phyloP scores from a whole-genome alignment of 2,888 invertebrate genomes.

The Spodoptera exigua region DNA sequence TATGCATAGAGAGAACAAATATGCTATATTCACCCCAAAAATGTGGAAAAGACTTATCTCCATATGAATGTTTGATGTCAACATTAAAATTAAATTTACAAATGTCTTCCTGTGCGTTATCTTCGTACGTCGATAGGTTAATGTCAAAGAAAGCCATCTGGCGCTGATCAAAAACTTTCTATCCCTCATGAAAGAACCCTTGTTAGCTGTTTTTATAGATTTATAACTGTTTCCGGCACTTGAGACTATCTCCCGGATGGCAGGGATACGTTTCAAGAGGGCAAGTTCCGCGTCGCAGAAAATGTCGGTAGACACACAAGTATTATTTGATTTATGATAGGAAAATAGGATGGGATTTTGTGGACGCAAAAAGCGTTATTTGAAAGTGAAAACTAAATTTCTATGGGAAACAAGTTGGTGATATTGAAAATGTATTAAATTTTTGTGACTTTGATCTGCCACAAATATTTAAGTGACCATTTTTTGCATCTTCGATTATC shows the following conservation, averaged over 20 bases:
- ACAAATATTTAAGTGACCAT: too few species aligned
- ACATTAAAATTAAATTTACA: constrained; percentile 19
- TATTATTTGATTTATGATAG: constrained; percentile 55
- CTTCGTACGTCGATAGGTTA: constrained; percentile 30
- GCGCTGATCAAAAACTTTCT: constrained; percentile 52
- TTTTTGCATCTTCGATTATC: too few species aligned
- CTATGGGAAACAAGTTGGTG: too few species aligned
- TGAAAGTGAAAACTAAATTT: constrained; percentile 13
- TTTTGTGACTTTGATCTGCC: too few species aligned
- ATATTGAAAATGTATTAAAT: background rate
- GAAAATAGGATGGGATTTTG: constrained; percentile 10
- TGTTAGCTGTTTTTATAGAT: constrained; percentile 73
- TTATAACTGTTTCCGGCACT: constrained; percentile 77
- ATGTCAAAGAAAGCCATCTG: constrained; percentile 53
- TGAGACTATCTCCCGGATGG: constrained; percentile 76
- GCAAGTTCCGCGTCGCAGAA: constrained; percentile 57
- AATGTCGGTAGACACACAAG: constrained; percentile 21
- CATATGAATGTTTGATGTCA: constrained; percentile 5
- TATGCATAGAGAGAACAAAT: background rate
- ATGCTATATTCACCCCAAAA: constrained; percentile 13
- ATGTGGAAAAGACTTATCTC: constrained; percentile 1
- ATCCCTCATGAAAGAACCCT: constrained; percentile 60
- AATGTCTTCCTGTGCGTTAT: constrained; percentile 39
- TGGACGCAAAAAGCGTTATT: constrained; percentile 8
- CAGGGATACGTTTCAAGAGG: constrained; percentile 74